Conservation (phyloP, 2,113 vertebrate species). For the Zootoca vivipara region DNA sequence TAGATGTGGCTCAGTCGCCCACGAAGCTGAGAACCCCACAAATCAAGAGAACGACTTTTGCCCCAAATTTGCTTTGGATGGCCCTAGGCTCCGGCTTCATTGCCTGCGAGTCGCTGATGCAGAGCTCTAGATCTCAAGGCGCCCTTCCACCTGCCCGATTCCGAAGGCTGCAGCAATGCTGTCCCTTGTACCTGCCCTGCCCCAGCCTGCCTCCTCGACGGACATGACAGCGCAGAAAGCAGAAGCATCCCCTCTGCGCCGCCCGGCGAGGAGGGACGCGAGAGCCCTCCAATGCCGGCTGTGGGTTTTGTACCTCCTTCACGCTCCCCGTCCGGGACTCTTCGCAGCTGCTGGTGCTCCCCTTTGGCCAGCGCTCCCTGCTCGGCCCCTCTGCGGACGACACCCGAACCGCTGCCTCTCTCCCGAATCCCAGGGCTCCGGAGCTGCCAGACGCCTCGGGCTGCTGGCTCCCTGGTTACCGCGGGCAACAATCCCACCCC, state of each 20-base stretch:
- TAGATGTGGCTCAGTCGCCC: neutral
- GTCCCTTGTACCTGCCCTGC: slow-evolving; percentile 6
- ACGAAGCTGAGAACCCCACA: neutral
- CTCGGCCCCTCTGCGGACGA: neutral
- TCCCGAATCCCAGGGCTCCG: neutral
- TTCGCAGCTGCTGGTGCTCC: neutral
- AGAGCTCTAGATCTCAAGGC: no score
- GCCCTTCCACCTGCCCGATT: neutral
- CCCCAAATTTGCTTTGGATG: neutral
- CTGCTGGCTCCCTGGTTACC: slow-evolving; percentile 62
- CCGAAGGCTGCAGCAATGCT: neutral
- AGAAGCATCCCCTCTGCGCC: neutral
- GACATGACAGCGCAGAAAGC: slow-evolving; percentile 51
- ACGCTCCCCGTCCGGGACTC: neutral
- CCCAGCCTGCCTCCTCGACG: neutral
- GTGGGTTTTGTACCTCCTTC: neutral
- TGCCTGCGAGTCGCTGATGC: no score
- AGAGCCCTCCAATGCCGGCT: neutral
- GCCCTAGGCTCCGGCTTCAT: neutral
- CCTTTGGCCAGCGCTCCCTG: neutral
- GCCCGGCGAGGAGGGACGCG: neutral
- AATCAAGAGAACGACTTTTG: neutral
- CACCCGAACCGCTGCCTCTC: neutral
- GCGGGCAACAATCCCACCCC: slow-evolving; percentile 32
- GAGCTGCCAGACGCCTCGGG: slow-evolving; percentile 22